Evolutionary conservation across 2,113 vertebrate species (phyloP).

Genomic region (Melanerpes aurifrons): DNA sequence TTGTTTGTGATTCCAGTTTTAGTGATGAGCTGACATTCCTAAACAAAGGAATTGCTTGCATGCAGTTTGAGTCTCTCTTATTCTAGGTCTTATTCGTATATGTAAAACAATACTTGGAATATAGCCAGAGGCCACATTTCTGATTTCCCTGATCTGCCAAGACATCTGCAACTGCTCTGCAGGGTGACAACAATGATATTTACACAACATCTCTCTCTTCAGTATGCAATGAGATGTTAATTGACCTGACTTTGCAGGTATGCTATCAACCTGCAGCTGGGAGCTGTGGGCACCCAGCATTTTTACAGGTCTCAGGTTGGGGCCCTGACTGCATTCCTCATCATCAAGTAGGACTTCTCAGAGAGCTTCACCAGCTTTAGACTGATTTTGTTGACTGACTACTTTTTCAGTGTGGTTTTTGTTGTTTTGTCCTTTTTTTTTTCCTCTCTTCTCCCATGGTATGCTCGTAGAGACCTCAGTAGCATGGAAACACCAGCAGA

Average conservation of each 20-base stretch:
- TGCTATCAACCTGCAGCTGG: neutral
- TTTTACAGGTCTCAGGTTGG: neutral
- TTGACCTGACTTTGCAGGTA: neutral
- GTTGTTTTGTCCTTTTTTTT: too few species aligned
- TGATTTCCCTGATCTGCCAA: neutral
- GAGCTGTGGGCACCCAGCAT: neutral
- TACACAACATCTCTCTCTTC: neutral
- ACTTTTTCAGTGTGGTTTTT: neutral
- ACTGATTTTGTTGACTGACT: neutral
- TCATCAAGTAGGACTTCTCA: neutral
- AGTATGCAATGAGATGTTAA: neutral
- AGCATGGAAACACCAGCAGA: neutral
- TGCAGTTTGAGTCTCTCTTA: neutral
- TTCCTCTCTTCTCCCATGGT: neutral
- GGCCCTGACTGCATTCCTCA: neutral
- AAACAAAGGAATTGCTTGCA: neutral
- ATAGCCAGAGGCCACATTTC: neutral
- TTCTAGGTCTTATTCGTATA: neutral
- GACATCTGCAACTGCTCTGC: neutral
- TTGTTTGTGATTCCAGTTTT: neutral
- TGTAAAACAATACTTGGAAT: neutral
- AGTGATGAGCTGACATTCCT: neutral
- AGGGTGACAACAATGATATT: neutral
- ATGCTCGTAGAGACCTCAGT: neutral
- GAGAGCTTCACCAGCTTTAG: neutral